These are phyloP conservation scores for Discoglossus pictus DNA, from an alignment of 2,797 vertebrate species.

Conservation along the genomic window DNA sequence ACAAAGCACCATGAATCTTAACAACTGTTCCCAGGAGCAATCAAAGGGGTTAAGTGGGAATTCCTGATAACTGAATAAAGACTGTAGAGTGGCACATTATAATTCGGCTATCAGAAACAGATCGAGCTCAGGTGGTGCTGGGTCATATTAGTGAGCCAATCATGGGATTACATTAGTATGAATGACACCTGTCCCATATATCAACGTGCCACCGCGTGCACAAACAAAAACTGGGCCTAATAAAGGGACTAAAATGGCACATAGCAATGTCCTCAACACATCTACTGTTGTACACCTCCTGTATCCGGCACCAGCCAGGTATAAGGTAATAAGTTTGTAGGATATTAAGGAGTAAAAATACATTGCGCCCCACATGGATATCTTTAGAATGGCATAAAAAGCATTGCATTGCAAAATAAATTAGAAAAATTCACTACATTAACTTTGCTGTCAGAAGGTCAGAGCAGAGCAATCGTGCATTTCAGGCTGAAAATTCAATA, in stretches of 20 bases:
- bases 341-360: not conserved
- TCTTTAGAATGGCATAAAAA: constrained; percentile 10
- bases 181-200: constrained; percentile 87
- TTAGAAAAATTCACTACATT: constrained; percentile 52
- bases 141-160: constrained; percentile 55
- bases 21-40: constrained; percentile 34
- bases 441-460: constrained; percentile 52
- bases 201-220: constrained; percentile 60
- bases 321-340: not conserved
- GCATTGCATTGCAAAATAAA: constrained; percentile 47
- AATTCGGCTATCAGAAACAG: constrained; percentile 24
- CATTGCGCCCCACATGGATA: not conserved
- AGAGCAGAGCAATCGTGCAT: constrained; percentile 46
- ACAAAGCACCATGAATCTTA: constrained; percentile 41
- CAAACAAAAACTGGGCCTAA: too few species aligned
- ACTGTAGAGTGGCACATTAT: not conserved
- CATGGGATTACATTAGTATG: constrained; percentile 73
- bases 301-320: not conserved
- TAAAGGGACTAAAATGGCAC: too few species aligned
- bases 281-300: too few species aligned
- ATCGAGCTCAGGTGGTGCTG: constrained; percentile 48
- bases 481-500: constrained; percentile 50
- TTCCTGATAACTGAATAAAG: constrained; percentile 33
- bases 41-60: constrained; percentile 32
- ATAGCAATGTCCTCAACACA: too few species aligned